phyloP scores from a whole-genome alignment of 2,113 vertebrate genomes.

The Phocoena phocoena region DNA sequence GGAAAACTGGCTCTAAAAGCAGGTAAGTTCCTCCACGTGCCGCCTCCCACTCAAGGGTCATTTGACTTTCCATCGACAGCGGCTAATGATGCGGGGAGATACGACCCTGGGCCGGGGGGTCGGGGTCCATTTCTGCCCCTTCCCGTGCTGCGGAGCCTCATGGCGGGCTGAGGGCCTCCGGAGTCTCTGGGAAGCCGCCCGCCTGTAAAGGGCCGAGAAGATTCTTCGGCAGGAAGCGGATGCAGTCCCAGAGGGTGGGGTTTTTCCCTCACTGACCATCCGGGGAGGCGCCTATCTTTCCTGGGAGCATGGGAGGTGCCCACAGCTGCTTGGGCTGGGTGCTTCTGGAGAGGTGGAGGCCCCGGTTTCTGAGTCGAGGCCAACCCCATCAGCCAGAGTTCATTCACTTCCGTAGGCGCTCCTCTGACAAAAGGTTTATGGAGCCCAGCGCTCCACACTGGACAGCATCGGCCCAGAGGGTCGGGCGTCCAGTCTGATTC shows the following conservation, averaged over 20 bases:
- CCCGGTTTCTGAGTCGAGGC: not conserved
- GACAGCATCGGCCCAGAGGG: not conserved
- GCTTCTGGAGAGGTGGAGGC: not conserved
- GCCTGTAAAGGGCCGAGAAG: not conserved
- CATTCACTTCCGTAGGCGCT: not conserved
- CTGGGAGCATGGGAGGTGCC: not conserved
- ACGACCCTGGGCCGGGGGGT: no score
- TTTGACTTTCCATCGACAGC: not conserved
- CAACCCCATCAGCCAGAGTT: not conserved
- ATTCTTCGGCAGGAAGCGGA: not conserved
- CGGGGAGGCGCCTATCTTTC: not conserved
- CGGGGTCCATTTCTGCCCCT: not conserved
- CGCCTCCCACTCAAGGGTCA: not conserved
- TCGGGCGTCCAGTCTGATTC: not conserved
- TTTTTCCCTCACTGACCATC: not conserved
- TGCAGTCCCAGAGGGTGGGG: not conserved
- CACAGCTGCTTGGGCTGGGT: not conserved
- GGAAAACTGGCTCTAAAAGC: not conserved
- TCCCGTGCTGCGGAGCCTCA: accelerated
- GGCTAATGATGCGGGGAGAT: not conserved
- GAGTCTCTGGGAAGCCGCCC: not conserved
- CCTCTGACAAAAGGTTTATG: not conserved
- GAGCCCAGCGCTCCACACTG: accelerated
- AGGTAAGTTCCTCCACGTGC: not conserved
- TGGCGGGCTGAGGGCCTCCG: not conserved